phyloP scores from a whole-genome alignment of 1,140 invertebrate genomes.

The Teleopsis dalmanni region DNA sequence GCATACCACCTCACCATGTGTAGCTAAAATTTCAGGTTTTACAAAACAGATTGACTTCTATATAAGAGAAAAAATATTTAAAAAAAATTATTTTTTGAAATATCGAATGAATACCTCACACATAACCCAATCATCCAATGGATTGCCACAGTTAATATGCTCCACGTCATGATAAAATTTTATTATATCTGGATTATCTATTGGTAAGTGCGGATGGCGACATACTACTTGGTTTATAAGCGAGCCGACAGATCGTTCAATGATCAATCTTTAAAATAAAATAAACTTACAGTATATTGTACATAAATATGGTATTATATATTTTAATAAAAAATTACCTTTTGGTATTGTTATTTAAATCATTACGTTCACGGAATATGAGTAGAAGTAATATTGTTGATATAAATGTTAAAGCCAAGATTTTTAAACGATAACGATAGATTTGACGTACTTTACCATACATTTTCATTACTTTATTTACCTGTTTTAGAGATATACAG shows the following conservation, averaged over 20 bases:
- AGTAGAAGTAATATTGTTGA: no score
- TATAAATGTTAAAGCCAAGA: no score
- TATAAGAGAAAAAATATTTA: not conserved
- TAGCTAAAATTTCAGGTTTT: slow-evolving; percentile 45
- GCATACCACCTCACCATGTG: slow-evolving; percentile 49
- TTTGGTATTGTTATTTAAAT: no score
- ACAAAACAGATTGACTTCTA: slow-evolving; percentile 51
- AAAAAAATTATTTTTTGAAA: not conserved
- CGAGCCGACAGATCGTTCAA: slow-evolving; percentile 42
- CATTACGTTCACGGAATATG: no score
- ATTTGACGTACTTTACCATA: no score
- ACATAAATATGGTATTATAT: no score
- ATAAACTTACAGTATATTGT: not conserved
- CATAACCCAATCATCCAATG: slow-evolving; percentile 49
- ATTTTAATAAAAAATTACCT: no score
- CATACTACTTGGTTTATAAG: slow-evolving; percentile 47
- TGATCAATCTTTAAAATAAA: slow-evolving; percentile 28
- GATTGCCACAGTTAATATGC: slow-evolving; percentile 54
- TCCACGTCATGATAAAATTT: slow-evolving; percentile 55
- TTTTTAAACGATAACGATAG: no score
- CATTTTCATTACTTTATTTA: no score
- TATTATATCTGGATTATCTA: slow-evolving; percentile 61
- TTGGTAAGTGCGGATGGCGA: slow-evolving; percentile 56
- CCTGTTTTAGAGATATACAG: no score
- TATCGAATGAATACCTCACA: slow-evolving; percentile 37